These are phyloP conservation scores for Meleagris gallopavo DNA, from an alignment of 2,113 vertebrate genomes.

Conservation along the genomic window DNA sequence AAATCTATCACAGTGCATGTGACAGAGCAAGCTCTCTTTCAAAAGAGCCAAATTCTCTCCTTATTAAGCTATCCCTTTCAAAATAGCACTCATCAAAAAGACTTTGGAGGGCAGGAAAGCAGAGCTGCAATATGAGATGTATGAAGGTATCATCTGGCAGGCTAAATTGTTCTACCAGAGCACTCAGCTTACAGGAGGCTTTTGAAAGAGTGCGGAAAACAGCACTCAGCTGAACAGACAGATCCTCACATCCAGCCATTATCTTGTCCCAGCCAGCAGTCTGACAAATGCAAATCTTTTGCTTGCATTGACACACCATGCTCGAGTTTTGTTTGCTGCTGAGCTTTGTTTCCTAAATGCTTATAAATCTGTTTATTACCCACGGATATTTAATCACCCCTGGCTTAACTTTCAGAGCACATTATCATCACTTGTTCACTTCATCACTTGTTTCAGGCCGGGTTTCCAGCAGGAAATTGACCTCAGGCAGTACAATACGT, in stretches of 20 bases:
- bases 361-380: constrained; percentile 64
- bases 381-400: constrained; percentile 62
- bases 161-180: background rate
- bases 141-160: background rate
- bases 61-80: background rate
- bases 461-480: constrained; percentile 66
- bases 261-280: background rate
- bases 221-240: background rate
- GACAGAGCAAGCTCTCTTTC: background rate
- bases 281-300: background rate
- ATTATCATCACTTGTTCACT: constrained; percentile 54
- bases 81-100: background rate
- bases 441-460: constrained; percentile 40
- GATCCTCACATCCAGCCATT: background rate
- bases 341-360: constrained; percentile 48
- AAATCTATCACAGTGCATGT: background rate
- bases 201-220: background rate
- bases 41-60: background rate
- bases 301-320: background rate
- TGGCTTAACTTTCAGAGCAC: constrained; percentile 72
- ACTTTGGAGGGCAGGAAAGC: background rate
- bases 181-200: background rate
- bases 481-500: constrained; percentile 16
- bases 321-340: background rate
- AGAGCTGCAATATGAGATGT: background rate